A percentile compares a stretch with the other conserved stretches of the same genome.
These are phyloP conservation scores for Argopecten irradians DNA, from an alignment of 1,140 invertebrate genomes.

Conservation along the genomic window DNA sequence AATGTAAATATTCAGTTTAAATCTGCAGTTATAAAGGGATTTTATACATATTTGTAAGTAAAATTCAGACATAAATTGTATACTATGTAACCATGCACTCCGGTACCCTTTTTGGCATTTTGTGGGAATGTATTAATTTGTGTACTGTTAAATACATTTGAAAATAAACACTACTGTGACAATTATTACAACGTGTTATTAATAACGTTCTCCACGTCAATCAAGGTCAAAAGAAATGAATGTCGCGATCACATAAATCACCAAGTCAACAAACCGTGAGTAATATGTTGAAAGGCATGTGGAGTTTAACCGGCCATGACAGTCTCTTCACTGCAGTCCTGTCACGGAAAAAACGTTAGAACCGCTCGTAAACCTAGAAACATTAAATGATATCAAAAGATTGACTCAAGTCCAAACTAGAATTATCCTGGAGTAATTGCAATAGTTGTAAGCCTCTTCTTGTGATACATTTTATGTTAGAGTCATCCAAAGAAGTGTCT, in stretches of 20 bases:
- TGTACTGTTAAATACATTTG: not conserved
- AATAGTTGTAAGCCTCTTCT: not conserved
- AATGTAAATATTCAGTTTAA: too few species aligned
- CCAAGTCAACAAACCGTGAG: not conserved
- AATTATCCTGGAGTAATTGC: not conserved
- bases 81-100: not conserved
- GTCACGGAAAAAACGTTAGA: not conserved
- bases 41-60: too few species aligned
- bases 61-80: too few species aligned
- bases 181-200: too few species aligned
- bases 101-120: not conserved
- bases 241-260: not conserved
- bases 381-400: conserved; percentile 23
- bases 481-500: not conserved
- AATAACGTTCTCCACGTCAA: not conserved
- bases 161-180: not conserved
- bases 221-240: not conserved
- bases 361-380: not conserved
- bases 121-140: not conserved
- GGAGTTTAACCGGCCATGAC: not conserved
- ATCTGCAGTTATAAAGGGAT: too few species aligned
- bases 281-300: not conserved
- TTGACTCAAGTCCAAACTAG: not conserved
- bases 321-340: not conserved
- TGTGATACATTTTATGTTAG: conserved; percentile 16